These are phyloP conservation scores for Xiphorhynchus erythropygius DNA, from an alignment of 2,797 vertebrate species.

Conservation along the genomic window DNA sequence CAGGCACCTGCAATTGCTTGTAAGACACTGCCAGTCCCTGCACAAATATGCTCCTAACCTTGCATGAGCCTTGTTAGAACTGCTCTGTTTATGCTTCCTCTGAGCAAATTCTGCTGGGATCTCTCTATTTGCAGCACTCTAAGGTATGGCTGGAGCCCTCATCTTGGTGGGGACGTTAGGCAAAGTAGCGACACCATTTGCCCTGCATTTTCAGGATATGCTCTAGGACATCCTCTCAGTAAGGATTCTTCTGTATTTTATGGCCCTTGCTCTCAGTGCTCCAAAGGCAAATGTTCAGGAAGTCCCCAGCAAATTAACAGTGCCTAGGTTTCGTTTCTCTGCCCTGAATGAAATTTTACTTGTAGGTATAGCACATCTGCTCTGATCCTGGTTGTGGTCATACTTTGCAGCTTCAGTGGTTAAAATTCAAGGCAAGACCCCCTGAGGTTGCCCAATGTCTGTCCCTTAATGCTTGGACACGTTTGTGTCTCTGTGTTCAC, in stretches of 20 bases:
- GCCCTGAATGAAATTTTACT: background rate
- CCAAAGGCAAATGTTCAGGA: background rate
- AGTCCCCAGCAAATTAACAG: background rate
- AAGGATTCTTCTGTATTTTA: background rate
- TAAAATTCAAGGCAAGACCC: background rate
- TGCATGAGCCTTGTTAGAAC: background rate
- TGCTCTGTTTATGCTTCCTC: background rate
- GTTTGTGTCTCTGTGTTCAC: background rate
- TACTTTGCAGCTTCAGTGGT: background rate
- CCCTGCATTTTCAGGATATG: background rate
- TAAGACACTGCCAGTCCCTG: constrained; percentile 42
- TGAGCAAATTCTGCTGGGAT: background rate
- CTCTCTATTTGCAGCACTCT: background rate
- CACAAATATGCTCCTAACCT: constrained; percentile 14
- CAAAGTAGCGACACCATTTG: background rate
- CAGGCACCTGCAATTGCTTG: constrained; percentile 67
- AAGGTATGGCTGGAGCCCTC: background rate
- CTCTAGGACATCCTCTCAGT: background rate
- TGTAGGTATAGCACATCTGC: no score
- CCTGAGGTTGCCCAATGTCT: background rate
- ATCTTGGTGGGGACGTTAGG: rapidly evolving
- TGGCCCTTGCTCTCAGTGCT: background rate
- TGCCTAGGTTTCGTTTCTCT: background rate
- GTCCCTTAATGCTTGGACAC: background rate
- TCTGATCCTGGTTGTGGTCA: background rate